Conservation (phyloP, 1,140 invertebrate species). For the Andricus grossulariae region DNA sequence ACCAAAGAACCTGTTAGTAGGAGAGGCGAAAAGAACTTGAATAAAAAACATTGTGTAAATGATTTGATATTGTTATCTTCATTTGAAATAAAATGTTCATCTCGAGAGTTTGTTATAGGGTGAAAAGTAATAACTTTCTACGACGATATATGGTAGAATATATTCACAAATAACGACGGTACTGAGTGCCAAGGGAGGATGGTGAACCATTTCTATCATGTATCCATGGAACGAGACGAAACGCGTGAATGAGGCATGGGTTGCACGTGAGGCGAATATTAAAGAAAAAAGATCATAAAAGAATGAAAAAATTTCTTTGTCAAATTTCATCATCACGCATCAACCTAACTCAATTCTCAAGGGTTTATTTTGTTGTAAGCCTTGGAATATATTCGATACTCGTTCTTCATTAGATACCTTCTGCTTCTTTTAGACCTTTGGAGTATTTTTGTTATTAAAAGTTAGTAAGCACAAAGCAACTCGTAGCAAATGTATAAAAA, state of each 20-base stretch:
- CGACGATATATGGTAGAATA: slow-evolving; percentile 16
- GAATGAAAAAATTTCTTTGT: slow-evolving; percentile 24
- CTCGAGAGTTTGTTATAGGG: background rate
- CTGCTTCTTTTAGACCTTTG: no score
- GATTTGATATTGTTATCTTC: no score
- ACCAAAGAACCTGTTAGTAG: no score
- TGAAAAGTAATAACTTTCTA: slow-evolving; percentile 8
- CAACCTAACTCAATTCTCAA: slow-evolving; percentile 14
- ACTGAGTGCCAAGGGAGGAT: slow-evolving; percentile 12
- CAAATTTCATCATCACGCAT: slow-evolving; percentile 20
- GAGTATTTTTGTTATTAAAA: no score
- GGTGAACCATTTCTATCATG: slow-evolving; percentile 26
- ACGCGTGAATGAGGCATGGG: slow-evolving; percentile 25
- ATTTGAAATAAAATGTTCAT: no score
- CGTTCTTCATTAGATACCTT: background rate
- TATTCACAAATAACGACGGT: slow-evolving; percentile 24
- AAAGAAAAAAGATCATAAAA: slow-evolving; percentile 1
- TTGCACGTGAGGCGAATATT: slow-evolving; percentile 26
- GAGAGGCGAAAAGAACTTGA: no score
- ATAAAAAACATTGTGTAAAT: no score
- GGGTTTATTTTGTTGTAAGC: slow-evolving; percentile 8
- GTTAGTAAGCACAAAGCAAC: no score
- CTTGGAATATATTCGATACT: background rate
- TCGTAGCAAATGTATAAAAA: no score
- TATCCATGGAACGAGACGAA: slow-evolving; percentile 21